Percentiles rank a stretch among this genome's conserved stretches.
These are phyloP conservation scores for Gallirallus australis DNA, from an alignment of 2,797 vertebrate genomes.

Conservation along the genomic window DNA sequence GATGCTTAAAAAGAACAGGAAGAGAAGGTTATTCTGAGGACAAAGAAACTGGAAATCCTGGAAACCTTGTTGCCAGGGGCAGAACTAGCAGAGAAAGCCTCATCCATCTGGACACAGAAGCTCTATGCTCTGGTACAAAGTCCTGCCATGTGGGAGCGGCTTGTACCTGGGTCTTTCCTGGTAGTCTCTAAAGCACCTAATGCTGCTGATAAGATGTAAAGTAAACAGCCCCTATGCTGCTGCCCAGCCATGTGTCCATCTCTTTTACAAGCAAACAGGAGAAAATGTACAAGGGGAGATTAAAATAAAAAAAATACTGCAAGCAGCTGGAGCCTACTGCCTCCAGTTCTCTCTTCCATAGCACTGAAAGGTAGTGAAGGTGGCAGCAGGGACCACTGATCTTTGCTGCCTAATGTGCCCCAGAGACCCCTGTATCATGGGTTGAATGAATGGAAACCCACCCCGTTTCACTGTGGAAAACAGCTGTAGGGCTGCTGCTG, in stretches of 20 bases:
- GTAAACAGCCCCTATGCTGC: constrained; percentile 10
- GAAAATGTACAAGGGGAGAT: background rate
- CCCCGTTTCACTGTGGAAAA: background rate
- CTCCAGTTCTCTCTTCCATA: background rate
- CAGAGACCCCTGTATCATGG: background rate
- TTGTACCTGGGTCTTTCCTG: background rate
- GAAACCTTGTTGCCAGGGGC: background rate
- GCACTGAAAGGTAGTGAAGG: background rate
- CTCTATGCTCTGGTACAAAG: constrained; percentile 30
- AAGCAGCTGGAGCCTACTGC: background rate
- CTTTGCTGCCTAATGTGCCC: background rate
- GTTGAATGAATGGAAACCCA: background rate
- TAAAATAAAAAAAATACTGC: background rate
- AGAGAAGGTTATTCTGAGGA: background rate
- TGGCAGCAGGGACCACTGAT: background rate
- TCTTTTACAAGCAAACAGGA: background rate
- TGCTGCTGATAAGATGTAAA: constrained; percentile 47
- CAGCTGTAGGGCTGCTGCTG: background rate
- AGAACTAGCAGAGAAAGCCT: background rate
- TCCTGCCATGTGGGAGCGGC: constrained; percentile 3
- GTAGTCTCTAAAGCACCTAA: background rate
- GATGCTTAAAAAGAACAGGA: background rate
- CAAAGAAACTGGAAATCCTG: background rate
- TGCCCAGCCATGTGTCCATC: background rate
- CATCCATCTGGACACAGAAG: background rate